Evolutionary conservation across 1,140 invertebrate genomes (phyloP), one percentile per base, ranked within the genome.

Genomic region (Aphis craccivora): DNA sequence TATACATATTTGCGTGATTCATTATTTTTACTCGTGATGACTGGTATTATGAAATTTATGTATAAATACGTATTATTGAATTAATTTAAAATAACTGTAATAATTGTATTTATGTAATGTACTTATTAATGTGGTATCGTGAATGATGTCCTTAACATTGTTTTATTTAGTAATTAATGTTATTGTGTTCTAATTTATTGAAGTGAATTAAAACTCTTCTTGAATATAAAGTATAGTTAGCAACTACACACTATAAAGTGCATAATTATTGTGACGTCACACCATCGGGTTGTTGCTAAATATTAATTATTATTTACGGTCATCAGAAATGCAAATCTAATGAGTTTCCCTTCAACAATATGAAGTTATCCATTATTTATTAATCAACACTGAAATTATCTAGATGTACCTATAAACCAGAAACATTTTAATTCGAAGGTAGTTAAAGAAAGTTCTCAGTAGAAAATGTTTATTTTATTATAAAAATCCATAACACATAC

Each of bases 321-420:
- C 87, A 88, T 88, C 87, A 88, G 45, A 88, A 88, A 88, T 88
- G 87, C 87, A 88, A 88, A 88, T 43, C 48, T 35, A 30, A 87
- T 45, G 84, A 87, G 87, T 51, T 88, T 30, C 9, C 20, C 45
- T 35, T 35, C 48, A 51, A 88, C 86, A 48, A 45, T 48, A 45
- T 53, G 48, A 53, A 35, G 48, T 51, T n/a, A 35, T 20, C 20
- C n/a, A 23, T 88, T 6, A 22, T 48, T 51, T 51, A 88, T 88
- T 88, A 35, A 53, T 86, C 37, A 43, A 45, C 25, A 11, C 22
- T 43, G 84, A 86, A 45, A 86, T 88, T 88, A 53, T 35, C 3
- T 48, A 23, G 48, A 22, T 37, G 45, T 83, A 37, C 37, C 37
- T 37, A 25, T 43, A 11, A 35, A 23, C 30, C 18, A 35, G 48